A percentile compares a stretch with the other conserved stretches of the same genome.
Evolutionary conservation across 2,113 vertebrate species (phyloP).

Genomic region (Ellobius talpinus): DNA sequence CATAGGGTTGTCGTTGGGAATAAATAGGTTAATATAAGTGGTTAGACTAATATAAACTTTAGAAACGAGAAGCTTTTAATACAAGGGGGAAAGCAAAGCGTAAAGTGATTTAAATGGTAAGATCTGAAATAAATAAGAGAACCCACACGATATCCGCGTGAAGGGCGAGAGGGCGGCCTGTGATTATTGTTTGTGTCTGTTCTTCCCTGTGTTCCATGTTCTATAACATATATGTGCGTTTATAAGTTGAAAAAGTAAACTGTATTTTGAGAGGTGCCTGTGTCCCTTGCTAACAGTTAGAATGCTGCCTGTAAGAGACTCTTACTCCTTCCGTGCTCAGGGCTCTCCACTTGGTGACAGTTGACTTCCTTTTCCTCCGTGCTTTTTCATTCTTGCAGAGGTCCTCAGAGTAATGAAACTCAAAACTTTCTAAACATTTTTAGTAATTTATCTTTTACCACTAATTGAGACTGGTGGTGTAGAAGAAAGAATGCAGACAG

Average conservation of each 20-base stretch:
- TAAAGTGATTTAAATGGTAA: neutral
- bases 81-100: neutral
- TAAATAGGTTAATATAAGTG: constrained; percentile 26
- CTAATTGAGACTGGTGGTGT: neutral
- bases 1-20: neutral
- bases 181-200: constrained; percentile 38
- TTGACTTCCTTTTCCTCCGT: neutral
- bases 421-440: neutral
- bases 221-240: neutral
- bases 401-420: neutral
- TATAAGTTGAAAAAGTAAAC: constrained; percentile 36
- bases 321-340: neutral
- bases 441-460: neutral
- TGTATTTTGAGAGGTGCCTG: neutral
- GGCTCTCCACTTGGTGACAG: neutral
- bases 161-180: neutral
- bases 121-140: neutral
- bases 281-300: constrained; percentile 9
- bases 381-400: neutral
- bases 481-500: neutral
- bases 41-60: neutral
- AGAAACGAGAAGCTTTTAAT: neutral
- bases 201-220: constrained; percentile 29
- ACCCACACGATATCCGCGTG: neutral
- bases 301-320: constrained; percentile 35